Conservation (phyloP, 2,797 vertebrate species). For the Glyptemys insculpta region DNA sequence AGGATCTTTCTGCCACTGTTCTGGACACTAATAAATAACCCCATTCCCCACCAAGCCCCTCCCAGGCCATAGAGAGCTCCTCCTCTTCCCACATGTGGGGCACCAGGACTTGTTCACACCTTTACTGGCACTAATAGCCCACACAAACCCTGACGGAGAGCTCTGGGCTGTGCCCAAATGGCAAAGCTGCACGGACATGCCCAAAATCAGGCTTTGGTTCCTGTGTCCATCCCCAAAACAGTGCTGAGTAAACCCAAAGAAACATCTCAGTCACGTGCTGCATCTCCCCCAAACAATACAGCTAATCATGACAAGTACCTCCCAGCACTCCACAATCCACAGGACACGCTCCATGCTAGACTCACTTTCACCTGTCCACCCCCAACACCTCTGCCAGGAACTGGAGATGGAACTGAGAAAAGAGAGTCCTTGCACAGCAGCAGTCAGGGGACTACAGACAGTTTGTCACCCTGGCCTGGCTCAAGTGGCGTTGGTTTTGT, state of each 20-base stretch:
- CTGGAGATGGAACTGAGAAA: neutral
- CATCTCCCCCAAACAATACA: neutral
- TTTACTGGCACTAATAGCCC: neutral
- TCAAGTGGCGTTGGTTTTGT: neutral
- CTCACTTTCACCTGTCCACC: neutral
- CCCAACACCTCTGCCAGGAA: neutral
- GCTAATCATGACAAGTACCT: neutral
- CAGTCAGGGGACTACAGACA: neutral
- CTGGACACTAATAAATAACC: neutral
- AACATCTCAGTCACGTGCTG: neutral
- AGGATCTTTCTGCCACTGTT: neutral
- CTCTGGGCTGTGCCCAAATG: neutral
- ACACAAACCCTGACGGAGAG: neutral
- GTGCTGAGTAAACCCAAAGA: neutral
- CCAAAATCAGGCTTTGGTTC: neutral
- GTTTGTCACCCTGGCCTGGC: no score
- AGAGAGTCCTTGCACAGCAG: neutral
- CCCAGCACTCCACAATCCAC: neutral
- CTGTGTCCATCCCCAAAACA: no score
- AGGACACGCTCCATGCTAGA: neutral
- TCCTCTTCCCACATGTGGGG: neutral
- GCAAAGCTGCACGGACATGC: neutral
- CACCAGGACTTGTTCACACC: neutral
- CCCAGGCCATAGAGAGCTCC: neutral
- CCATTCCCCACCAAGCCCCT: neutral